A percentile compares a stretch with the other conserved stretches of the same genome.
Evolutionary conservation across 1,140 invertebrate genomes (phyloP).

Genomic region (Bombus confusus): DNA sequence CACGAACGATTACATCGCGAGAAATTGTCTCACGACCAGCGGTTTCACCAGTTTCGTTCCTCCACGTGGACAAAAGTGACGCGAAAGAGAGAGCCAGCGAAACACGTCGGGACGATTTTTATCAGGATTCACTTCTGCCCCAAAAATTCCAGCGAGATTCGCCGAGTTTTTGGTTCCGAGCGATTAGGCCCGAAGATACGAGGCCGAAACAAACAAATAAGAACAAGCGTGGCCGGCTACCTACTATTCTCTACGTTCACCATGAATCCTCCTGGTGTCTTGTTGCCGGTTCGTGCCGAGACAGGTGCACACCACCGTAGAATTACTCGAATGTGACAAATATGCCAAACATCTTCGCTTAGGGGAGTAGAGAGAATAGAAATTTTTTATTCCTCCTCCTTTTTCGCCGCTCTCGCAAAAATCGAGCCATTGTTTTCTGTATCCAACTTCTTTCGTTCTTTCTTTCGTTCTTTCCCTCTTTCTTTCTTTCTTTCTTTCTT

Average conservation of each 20-base stretch:
- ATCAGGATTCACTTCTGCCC: slow-evolving; percentile 75
- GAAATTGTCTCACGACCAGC: slow-evolving; percentile 22
- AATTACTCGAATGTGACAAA: slow-evolving; percentile 82
- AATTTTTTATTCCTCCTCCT: slow-evolving; percentile 48
- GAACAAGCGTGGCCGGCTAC: slow-evolving; percentile 65
- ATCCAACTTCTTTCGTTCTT: background rate
- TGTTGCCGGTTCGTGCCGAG: slow-evolving; percentile 53
- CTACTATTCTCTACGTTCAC: slow-evolving; percentile 62
- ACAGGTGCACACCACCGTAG: slow-evolving; percentile 76
- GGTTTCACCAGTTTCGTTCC: slow-evolving; percentile 43
- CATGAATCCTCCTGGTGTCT: slow-evolving; percentile 63
- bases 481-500: background rate
- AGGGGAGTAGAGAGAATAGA: slow-evolving; percentile 51
- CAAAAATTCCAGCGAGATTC: slow-evolving; percentile 77
- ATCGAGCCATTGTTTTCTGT: slow-evolving; percentile 57
- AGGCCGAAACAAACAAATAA: slow-evolving; percentile 77
- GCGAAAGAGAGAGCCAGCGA: no score
- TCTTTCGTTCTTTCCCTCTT: background rate
- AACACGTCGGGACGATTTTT: slow-evolving; percentile 60
- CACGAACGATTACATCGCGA: slow-evolving; percentile 41
- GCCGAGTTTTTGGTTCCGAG: slow-evolving; percentile 67
- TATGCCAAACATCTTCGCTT: slow-evolving; percentile 76
- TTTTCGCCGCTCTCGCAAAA: slow-evolving; percentile 37
- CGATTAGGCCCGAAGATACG: slow-evolving; percentile 78
- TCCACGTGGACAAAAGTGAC: slow-evolving; percentile 29